A percentile compares a stretch with the other conserved stretches of the same genome.
phyloP scores from a whole-genome alignment of 2,113 vertebrate genomes.

The Platycercus adscitus region DNA sequence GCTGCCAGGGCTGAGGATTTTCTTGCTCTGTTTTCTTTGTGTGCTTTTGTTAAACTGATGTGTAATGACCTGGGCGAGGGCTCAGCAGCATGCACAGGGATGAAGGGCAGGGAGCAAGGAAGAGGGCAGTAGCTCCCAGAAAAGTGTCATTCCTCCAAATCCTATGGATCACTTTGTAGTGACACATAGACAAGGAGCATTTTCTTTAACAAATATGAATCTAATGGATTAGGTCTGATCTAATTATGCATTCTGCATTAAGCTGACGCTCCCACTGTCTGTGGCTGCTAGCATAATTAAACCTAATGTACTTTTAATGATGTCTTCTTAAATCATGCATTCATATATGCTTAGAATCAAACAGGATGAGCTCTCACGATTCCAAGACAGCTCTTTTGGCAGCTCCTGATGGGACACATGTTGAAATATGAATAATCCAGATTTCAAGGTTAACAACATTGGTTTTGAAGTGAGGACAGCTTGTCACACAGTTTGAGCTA shows the following conservation, averaged over 20 bases:
- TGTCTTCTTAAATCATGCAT: slow-evolving; percentile 78
- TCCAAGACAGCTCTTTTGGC: slow-evolving; percentile 29
- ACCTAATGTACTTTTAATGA: slow-evolving; percentile 83
- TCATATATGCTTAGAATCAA: slow-evolving; percentile 77
- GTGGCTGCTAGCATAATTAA: slow-evolving; percentile 78
- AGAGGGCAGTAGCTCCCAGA: background rate
- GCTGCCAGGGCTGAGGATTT: background rate
- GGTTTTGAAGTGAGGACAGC: slow-evolving; percentile 38
- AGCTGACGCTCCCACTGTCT: slow-evolving; percentile 58
- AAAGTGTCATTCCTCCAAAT: background rate
- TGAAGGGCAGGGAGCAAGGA: background rate
- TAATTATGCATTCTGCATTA: slow-evolving; percentile 78
- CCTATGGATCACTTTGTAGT: background rate
- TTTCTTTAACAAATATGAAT: slow-evolving; percentile 77
- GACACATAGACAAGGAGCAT: slow-evolving; percentile 32
- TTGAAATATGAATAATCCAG: slow-evolving; percentile 65
- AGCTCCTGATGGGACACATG: slow-evolving; percentile 12
- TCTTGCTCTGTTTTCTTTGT: background rate
- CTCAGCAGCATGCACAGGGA: fast-evolving
- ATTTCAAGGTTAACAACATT: slow-evolving; percentile 55
- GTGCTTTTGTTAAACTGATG: background rate
- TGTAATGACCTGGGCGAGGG: background rate
- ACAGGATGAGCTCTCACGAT: slow-evolving; percentile 55
- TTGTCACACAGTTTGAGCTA: slow-evolving; percentile 43
- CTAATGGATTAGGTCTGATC: slow-evolving; percentile 72